These are phyloP conservation scores for Physella acuta DNA, from an alignment of 1,140 invertebrate species.

Conservation along the genomic window DNA sequence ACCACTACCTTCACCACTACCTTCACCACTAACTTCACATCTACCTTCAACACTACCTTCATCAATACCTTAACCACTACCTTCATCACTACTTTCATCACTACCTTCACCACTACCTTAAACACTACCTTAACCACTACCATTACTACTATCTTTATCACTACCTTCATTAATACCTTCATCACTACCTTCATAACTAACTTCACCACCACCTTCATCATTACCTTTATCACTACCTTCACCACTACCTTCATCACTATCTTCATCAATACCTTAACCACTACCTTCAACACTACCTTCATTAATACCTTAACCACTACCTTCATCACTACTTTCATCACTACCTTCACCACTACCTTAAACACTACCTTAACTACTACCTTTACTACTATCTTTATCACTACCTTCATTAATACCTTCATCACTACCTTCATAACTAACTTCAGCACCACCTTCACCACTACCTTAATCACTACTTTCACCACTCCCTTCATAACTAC, in stretches of 20 bases:
- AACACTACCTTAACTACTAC: not conserved
- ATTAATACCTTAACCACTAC: not conserved
- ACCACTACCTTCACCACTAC: too few relatives aligned
- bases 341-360: not conserved
- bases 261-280: not conserved
- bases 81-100: not conserved
- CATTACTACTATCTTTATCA: not conserved
- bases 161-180: not conserved
- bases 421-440: not conserved
- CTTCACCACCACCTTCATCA: too few relatives aligned
- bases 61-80: too few relatives aligned
- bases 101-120: not conserved
- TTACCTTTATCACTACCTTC: not conserved
- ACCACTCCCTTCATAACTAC: not conserved
- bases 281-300: not conserved
- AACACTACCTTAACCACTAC: too few relatives aligned
- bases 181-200: not conserved
- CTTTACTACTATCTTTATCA: too few relatives aligned
- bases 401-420: not conserved
- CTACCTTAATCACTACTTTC: not conserved
- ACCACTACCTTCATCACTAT: not conserved
- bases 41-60: too few relatives aligned
- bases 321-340: not conserved
- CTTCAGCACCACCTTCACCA: not conserved
- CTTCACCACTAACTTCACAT: too few relatives aligned